Base-by-base conservation (phyloP, 92 coral and sea anemone species). In the Muricea muricata region DNA sequence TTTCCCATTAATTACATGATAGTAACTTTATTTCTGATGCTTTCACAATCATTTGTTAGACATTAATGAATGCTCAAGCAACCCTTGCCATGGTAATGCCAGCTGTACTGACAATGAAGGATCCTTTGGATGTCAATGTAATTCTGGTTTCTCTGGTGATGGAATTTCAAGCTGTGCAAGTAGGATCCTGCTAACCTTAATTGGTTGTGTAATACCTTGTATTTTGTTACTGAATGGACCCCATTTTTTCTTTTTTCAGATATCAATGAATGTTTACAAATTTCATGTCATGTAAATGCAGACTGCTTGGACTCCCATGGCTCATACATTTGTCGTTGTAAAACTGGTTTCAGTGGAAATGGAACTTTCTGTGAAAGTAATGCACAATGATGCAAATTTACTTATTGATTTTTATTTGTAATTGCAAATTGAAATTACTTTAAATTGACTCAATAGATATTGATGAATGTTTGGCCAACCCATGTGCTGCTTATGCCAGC, bases 351-450 rank as follows among this genome's bases (percentile, higher is more conserved):
- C 29, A 47, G 9, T 13, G 80, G 80, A 75, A 75, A 75, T 11
- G 80, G 80, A 47, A 75, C 65, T 47, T 14, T 47, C 15, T 75
- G 80, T 75, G 42, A 21, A 48, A 75, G 80, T 75, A 75, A 75
- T 65, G 0, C 33, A 50, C 42, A 9, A 37, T n/a, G n/a, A n/a
- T n/a, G n/a, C n/a, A n/a, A n/a, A n/a, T n/a, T n/a, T n/a, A n/a
- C n/a, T n/a, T n/a, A n/a, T n/a, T n/a, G n/a, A n/a, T n/a, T n/a
- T n/a, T n/a, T n/a, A n/a, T n/a, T n/a, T n/a, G n/a, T n/a, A n/a
- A n/a, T n/a, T n/a, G n/a, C n/a, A n/a, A n/a, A n/a, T n/a, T n/a
- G n/a, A n/a, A n/a, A n/a, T n/a, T 46, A 32, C 32, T 57, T 57
- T 26, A 57, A 2, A 3, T 57, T 57, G 20, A 11, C 24, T 21